These are phyloP conservation scores for Scelioninae gen. 1 DNA, from an alignment of 2,888 invertebrate species.

Conservation along the genomic window DNA sequence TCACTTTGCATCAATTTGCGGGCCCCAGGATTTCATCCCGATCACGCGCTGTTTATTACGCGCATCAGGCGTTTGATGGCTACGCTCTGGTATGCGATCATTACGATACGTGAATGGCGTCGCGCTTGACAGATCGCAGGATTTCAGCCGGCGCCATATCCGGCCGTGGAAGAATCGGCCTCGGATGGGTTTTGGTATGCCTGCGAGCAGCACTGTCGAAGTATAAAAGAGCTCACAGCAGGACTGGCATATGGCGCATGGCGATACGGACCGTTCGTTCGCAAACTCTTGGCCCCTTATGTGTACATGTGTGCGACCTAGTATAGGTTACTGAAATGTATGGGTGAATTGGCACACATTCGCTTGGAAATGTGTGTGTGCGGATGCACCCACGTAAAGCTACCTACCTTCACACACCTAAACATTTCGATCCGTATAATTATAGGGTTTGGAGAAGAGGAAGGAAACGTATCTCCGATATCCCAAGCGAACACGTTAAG, in stretches of 20 bases:
- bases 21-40: slow-evolving; percentile 32
- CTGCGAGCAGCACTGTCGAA: slow-evolving; percentile 43
- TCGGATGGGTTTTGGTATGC: slow-evolving; percentile 51
- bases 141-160: slow-evolving; percentile 69
- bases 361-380: too few species aligned
- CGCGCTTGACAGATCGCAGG: slow-evolving; percentile 70
- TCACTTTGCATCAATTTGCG: slow-evolving; percentile 41
- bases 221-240: slow-evolving; percentile 71
- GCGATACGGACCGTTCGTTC: slow-evolving; percentile 72
- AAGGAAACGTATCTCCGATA: slow-evolving; percentile 55
- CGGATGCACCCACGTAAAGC: slow-evolving; percentile 53
- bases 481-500: slow-evolving; percentile 36
- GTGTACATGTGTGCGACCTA: too few species aligned
- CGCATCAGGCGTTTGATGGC: slow-evolving; percentile 52
- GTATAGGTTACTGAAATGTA: too few species aligned
- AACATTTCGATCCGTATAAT: slow-evolving; percentile 64
- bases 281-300: slow-evolving; percentile 18
- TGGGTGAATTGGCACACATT: slow-evolving; percentile 11
- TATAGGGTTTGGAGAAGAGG: slow-evolving; percentile 50
- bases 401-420: slow-evolving; percentile 61
- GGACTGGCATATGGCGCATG: slow-evolving; percentile 78
- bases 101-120: slow-evolving; percentile 61
- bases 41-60: slow-evolving; percentile 49
- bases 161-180: slow-evolving; percentile 57
- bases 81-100: slow-evolving; percentile 53